These are phyloP conservation scores for Steinernema scapterisci DNA, from an alignment of 2,888 invertebrate genomes.

Conservation along the genomic window DNA sequence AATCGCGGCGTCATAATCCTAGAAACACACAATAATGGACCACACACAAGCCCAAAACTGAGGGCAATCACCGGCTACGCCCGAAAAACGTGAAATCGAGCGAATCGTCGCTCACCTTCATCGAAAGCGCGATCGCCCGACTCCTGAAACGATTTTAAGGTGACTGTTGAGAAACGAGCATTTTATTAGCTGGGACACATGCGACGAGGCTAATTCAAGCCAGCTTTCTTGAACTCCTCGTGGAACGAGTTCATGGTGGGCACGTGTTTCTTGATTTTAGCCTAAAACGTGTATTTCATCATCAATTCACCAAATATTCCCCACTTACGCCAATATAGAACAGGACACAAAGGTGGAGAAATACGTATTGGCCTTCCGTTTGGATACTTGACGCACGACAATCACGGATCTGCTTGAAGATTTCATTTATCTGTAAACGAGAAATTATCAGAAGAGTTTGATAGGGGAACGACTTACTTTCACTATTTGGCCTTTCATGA, in stretches of 20 bases:
- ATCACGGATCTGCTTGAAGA: neutral
- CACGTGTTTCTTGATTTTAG: neutral
- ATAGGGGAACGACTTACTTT: neutral
- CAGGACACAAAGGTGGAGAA: neutral
- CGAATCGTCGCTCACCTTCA: no score
- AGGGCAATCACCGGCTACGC: no score
- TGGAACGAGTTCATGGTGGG: neutral
- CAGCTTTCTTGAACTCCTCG: neutral
- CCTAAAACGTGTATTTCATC: neutral
- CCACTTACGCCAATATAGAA: neutral
- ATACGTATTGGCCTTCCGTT: conserved; percentile 13
- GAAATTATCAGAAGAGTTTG: neutral
- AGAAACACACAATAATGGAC: no score
- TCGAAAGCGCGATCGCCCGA: no score
- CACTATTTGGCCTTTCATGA: conserved; percentile 37
- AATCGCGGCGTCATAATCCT: no score
- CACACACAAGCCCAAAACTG: no score
- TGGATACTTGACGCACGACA: neutral
- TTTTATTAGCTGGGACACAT: no score
- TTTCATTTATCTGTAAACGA: neutral
- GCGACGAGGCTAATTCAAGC: neutral
- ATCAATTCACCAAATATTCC: neutral
- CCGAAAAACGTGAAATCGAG: no score
- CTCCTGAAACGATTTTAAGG: no score
- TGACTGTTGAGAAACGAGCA: no score